phyloP scores from a whole-genome alignment of 2,888 invertebrate species.

The Oscheius sp. region DNA sequence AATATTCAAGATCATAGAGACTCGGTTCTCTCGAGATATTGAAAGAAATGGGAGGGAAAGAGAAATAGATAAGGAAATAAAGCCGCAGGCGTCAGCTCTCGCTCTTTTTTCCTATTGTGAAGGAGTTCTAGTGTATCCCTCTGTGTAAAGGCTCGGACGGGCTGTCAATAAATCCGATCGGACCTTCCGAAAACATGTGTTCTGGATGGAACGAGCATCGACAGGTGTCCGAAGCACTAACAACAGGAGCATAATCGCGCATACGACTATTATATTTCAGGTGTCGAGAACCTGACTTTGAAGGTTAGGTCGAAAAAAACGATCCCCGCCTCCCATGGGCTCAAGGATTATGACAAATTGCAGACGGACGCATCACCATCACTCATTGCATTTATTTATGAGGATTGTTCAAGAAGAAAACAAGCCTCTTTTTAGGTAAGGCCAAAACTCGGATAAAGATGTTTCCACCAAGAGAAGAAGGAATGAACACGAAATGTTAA shows the following conservation, averaged over 20 bases:
- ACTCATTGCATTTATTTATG: slow-evolving; percentile 5
- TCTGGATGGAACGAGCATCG: slow-evolving; percentile 16
- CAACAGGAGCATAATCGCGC: background rate
- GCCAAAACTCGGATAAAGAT: too few species aligned
- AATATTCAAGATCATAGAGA: too few species aligned
- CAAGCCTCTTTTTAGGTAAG: background rate
- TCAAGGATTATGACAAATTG: slow-evolving; percentile 10
- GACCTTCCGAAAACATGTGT: slow-evolving; percentile 28
- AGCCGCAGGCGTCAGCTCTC: background rate
- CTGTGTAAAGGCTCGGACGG: slow-evolving; percentile 20
- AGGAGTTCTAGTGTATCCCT: background rate
- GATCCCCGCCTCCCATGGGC: background rate
- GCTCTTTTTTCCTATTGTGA: slow-evolving; percentile 17
- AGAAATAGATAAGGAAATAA: background rate
- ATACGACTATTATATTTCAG: slow-evolving; percentile 7
- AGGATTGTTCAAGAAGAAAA: background rate
- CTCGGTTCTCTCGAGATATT: too few species aligned
- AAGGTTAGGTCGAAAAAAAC: background rate
- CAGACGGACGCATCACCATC: slow-evolving; percentile 25
- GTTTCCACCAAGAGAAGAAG: background rate
- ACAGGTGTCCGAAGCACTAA: slow-evolving; percentile 23
- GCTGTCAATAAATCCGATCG: slow-evolving; percentile 28
- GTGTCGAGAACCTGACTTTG: background rate
- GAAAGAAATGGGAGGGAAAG: too few species aligned
- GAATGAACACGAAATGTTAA: too few species aligned